A percentile compares a stretch with the other conserved stretches of the same genome.
These are phyloP conservation scores for Gasterosteus nipponicus DNA, from an alignment of 2,113 vertebrate genomes.

Conservation along the genomic window DNA sequence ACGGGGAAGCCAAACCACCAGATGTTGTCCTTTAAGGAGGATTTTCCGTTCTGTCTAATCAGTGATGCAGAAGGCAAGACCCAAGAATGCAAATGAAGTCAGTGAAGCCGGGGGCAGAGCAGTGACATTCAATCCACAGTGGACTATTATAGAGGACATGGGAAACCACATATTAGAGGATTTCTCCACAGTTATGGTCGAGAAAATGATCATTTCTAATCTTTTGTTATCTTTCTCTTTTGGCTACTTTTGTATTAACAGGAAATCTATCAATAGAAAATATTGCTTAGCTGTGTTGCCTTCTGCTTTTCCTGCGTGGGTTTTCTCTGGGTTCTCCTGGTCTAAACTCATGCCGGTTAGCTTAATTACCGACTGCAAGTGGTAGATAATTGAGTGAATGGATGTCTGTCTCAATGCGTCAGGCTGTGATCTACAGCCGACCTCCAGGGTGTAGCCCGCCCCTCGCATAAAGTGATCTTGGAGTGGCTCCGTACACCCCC, in stretches of 20 bases:
- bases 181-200: constrained; percentile 17
- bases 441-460: neutral
- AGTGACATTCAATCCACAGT: constrained; percentile 67
- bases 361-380: neutral
- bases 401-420: neutral
- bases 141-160: constrained; percentile 42
- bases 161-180: constrained; percentile 37
- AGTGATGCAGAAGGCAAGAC: constrained; percentile 32
- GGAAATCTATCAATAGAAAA: too few species aligned
- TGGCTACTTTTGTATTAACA: neutral
- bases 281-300: neutral
- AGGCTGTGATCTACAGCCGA: neutral
- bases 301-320: neutral
- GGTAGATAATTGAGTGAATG: neutral
- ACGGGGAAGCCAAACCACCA: constrained; percentile 37
- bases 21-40: constrained; percentile 69
- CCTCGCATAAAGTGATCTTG: neutral
- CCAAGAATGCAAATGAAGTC: constrained; percentile 65
- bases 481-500: neutral
- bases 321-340: too few species aligned
- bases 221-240: neutral
- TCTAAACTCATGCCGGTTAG: neutral
- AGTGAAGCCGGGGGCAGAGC: constrained; percentile 40
- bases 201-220: neutral
- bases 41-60: constrained; percentile 42